Percentiles rank a stretch among this genome's conserved stretches.
phyloP scores from a whole-genome alignment of 2,888 invertebrate genomes.

The Palloptera scutellata region DNA sequence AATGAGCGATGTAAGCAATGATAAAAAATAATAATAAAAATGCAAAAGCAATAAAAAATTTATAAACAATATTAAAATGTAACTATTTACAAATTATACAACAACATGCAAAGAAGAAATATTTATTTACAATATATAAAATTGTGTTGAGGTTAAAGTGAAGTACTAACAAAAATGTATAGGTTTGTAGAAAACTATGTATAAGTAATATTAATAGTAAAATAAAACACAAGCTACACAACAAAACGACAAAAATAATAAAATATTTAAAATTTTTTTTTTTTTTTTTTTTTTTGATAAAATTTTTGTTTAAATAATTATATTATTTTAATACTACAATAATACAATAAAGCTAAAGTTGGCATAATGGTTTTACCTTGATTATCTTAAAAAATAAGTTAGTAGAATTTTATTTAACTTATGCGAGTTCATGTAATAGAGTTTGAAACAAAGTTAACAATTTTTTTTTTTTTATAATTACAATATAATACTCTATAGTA shows the following conservation, averaged over 20 bases:
- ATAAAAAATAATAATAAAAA: conserved; percentile 7
- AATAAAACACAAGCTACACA: conserved; percentile 44
- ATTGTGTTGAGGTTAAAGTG: background rate
- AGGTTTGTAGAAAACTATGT: too few species aligned
- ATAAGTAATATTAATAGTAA: conserved; percentile 16
- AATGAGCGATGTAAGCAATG: background rate
- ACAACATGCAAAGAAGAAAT: conserved; percentile 5
- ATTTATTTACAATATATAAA: background rate
- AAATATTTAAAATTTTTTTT: conserved; percentile 26
- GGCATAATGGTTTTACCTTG: conserved; percentile 10
- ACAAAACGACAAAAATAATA: conserved; percentile 35
- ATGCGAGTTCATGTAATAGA: too few species aligned
- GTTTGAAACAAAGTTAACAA: conserved; percentile 6
- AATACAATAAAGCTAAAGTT: conserved; percentile 22
- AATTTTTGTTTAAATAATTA: too few species aligned
- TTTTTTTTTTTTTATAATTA: background rate
- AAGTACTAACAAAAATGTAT: background rate
- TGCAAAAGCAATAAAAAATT: too few species aligned
- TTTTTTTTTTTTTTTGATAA: conserved; percentile 14
- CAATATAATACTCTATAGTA: too few species aligned
- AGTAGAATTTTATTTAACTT: too few species aligned
- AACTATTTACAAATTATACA: background rate
- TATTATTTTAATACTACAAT: conserved; percentile 23
- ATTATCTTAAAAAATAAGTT: conserved; percentile 15
- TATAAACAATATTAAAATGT: too few species aligned